A percentile compares a stretch with the other conserved stretches of the same genome.
These are phyloP conservation scores for Microcebus jonahi DNA, from an alignment of 2,113 vertebrate genomes.

Conservation along the genomic window DNA sequence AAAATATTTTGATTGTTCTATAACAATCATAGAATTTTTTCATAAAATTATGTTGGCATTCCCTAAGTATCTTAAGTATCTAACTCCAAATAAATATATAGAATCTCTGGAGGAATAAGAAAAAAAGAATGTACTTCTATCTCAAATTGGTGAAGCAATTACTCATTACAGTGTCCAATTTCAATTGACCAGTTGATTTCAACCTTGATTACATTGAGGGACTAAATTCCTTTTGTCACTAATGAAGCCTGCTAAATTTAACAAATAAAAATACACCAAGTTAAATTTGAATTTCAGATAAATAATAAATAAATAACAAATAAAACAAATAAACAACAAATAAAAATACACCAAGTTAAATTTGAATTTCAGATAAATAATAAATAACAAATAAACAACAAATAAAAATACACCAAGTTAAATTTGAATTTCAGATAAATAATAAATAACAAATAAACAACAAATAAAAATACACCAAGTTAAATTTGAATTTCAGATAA, in stretches of 20 bases:
- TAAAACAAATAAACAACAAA: too few relatives aligned
- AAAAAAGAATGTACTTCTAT: neutral
- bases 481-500: slow-evolving; percentile 14
- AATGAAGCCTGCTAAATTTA: neutral
- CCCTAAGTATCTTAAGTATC: neutral
- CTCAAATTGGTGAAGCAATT: neutral
- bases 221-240: neutral
- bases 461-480: neutral
- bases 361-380: too few relatives aligned
- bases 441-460: slow-evolving; percentile 31
- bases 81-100: neutral
- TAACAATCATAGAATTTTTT: neutral
- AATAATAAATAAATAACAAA: neutral
- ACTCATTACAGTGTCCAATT: neutral
- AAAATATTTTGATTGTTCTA: slow-evolving; percentile 17
- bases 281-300: slow-evolving; percentile 17
- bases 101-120: neutral
- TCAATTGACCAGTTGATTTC: neutral
- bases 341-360: too few relatives aligned
- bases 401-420: too few relatives aligned
- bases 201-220: neutral
- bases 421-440: too few relatives aligned
- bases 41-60: neutral
- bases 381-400: too few relatives aligned
- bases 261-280: neutral